Evolutionary conservation across 1,140 invertebrate genomes (phyloP).

Genomic region (Alviniconcha marisindica): DNA sequence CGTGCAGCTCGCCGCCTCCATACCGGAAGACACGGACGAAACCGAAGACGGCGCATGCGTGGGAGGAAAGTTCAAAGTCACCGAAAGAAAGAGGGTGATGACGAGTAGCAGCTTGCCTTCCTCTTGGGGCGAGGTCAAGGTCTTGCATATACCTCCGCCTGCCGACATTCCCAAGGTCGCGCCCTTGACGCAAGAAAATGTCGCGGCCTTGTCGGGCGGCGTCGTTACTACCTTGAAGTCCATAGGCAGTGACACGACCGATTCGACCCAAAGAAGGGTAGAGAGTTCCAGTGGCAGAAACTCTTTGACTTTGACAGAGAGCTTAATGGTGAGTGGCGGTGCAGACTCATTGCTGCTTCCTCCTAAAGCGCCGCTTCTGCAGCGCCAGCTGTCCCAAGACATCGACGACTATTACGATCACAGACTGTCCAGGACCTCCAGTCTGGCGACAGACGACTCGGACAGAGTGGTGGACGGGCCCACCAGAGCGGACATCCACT

Average conservation of each 20-base stretch:
- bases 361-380: background rate
- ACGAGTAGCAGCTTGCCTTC: conserved; percentile 4
- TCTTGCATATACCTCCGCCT: background rate
- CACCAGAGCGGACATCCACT: conserved; percentile 29
- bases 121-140: background rate
- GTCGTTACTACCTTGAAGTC: background rate
- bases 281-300: background rate
- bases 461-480: conserved; percentile 1
- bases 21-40: conserved; percentile 25
- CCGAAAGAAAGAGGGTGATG: background rate
- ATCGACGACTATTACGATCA: background rate
- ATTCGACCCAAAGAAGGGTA: background rate
- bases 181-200: background rate
- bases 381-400: conserved; percentile 2
- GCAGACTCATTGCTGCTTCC: conserved; percentile 4
- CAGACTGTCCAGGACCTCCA: conserved; percentile 3
- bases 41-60: conserved; percentile 29
- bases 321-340: background rate
- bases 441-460: conserved; percentile 28
- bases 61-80: conserved; percentile 36
- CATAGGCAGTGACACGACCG: background rate
- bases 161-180: conserved; percentile 5
- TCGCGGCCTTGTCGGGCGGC: conserved; percentile 6
- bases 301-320: background rate
- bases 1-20: conserved; percentile 28